phyloP scores from a whole-genome alignment of 2,888 invertebrate genomes.

The Ganaspis brasiliensis region DNA sequence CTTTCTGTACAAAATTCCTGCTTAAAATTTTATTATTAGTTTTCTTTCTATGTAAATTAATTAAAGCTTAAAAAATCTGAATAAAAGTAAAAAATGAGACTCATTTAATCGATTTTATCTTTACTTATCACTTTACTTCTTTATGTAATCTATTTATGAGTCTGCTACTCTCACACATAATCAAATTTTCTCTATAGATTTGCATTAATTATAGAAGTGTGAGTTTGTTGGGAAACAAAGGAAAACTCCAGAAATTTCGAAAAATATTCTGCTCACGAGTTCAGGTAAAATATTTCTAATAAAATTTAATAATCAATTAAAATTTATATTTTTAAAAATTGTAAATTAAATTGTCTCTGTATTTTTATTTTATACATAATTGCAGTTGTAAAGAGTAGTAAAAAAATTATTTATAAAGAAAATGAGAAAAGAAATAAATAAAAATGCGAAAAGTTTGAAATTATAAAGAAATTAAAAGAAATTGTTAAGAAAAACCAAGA shows the following conservation, averaged over 20 bases:
- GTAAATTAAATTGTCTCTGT: no score
- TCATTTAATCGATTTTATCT: slow-evolving; percentile 33
- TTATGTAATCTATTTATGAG: slow-evolving; percentile 30
- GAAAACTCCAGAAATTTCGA: slow-evolving; percentile 21
- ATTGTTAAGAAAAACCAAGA: no score
- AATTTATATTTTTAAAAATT: no score
- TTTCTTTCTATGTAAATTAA: neutral
- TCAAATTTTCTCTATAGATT: slow-evolving; percentile 13
- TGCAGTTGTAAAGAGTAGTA: no score
- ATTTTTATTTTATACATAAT: no score
- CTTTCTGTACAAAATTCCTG: neutral
- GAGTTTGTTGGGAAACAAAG: neutral
- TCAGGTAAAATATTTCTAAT: no score
- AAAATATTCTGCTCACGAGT: neutral
- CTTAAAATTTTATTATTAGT: no score
- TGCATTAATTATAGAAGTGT: slow-evolving; percentile 4
- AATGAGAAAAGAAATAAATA: no score
- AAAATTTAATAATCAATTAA: no score
- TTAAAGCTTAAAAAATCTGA: neutral
- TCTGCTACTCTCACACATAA: neutral
- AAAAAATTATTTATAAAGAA: no score
- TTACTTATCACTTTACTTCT: slow-evolving; percentile 11
- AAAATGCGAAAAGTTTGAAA: no score
- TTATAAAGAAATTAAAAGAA: no score
- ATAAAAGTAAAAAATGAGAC: neutral